Evolutionary conservation across 2,113 vertebrate genomes (phyloP), one percentile per base, ranked within the genome.

Genomic region (Pica pica): DNA sequence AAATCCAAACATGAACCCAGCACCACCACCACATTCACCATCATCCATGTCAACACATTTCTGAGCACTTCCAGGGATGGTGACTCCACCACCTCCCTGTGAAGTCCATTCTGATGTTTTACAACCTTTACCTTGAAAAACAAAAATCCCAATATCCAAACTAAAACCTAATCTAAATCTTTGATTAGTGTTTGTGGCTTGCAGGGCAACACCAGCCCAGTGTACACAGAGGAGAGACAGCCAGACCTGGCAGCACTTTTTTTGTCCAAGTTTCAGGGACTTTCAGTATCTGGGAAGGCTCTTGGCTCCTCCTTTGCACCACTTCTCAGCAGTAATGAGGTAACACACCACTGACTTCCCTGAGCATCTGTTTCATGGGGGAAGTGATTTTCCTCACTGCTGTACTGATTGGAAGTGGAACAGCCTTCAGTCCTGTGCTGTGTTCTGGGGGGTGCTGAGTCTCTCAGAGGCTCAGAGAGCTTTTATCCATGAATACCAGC

Each of bases 241-340:
- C 17, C 33, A 83, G 63, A 74, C 22, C n/a, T 42, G 50, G 13
- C 18, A 82, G 41, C 21, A 30, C 14, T 26, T 65, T 67, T 89
- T 61, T n/a, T 19, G 41, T 69, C 42, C 27, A 39, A 90, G 79
- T 50, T 93, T 89, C 70, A 20, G 37, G 47, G 84, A 52, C 44
- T 91, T 94, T 65, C 50, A 27, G 15, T n/a, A 35, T 39, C 28
- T 11, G 9, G 63, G 57, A 44, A 85, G 46, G 56, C 50, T 88
- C 75, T 88, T 95, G 92, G 79, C 64, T 91, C 75, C 82, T 95
- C 90, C 85, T 93, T 91, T 95, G 92, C 63, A 61, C 67, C 74
- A 80, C 39, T 96, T 95, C 89, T 88, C 57, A 50, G 57, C 50
- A 53, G 82, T 50, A 55, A 73, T 65, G 74, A 96, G 59, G 95